Conservation (phyloP, 2,888 invertebrate genomes). For the Ramazzottius varieornatus region DNA sequence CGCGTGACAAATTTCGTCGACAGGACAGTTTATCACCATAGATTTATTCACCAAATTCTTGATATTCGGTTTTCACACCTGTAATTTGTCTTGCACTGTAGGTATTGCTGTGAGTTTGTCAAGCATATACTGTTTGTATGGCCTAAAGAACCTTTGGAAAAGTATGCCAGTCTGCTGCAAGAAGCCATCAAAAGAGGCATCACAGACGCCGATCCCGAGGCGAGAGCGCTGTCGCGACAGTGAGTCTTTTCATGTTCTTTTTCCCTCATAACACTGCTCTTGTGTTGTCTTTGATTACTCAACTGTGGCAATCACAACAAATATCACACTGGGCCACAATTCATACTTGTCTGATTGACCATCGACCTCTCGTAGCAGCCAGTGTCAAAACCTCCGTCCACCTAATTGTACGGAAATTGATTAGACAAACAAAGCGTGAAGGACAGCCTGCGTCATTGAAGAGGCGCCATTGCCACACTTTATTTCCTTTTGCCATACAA, state of each 20-base stretch:
- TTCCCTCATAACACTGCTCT: background rate
- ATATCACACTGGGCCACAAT: too few species aligned
- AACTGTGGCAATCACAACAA: background rate
- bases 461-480: too few species aligned
- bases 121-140: slow-evolving; percentile 56
- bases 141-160: slow-evolving; percentile 55
- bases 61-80: background rate
- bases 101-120: slow-evolving; percentile 45
- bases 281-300: too few species aligned
- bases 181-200: slow-evolving; percentile 55
- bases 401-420: too few species aligned
- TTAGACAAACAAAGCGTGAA: too few species aligned
- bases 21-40: background rate
- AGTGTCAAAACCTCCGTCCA: too few species aligned
- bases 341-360: background rate
- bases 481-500: too few species aligned
- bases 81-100: slow-evolving; percentile 10
- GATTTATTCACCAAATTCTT: background rate
- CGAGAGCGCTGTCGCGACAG: slow-evolving; percentile 53
- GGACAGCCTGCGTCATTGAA: too few species aligned
- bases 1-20: too few species aligned
- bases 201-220: slow-evolving; percentile 71
- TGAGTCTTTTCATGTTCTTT: slow-evolving; percentile 22
- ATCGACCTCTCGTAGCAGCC: background rate
- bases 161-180: slow-evolving; percentile 43